These are phyloP conservation scores for Rostratula benghalensis DNA, from an alignment of 2,113 vertebrate genomes.

Conservation along the genomic window DNA sequence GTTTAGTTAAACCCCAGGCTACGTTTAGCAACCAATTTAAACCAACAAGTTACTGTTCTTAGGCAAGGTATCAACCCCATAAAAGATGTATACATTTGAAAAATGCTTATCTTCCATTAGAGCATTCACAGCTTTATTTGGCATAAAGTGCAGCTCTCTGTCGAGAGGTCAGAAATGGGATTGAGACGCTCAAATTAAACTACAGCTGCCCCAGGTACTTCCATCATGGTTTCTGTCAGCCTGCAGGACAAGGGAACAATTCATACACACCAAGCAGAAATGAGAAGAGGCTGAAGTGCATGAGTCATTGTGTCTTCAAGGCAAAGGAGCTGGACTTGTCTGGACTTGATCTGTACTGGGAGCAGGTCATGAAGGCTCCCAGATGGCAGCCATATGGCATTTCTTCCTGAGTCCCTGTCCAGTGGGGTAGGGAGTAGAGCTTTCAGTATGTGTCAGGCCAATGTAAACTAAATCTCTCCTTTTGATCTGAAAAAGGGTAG, in stretches of 20 bases:
- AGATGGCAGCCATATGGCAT: accelerated
- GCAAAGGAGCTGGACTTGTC: neutral
- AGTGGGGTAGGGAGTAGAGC: accelerated
- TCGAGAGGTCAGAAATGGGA: neutral
- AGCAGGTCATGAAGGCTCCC: neutral
- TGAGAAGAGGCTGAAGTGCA: neutral
- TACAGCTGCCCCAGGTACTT: neutral
- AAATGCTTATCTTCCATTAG: neutral
- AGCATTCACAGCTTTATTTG: neutral
- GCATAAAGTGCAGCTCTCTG: neutral
- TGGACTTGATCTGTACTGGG: neutral
- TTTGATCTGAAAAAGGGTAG: neutral
- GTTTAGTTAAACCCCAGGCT: neutral
- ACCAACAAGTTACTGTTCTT: neutral
- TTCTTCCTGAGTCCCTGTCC: neutral
- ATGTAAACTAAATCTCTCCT: neutral
- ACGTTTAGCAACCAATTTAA: neutral
- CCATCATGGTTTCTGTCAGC: neutral
- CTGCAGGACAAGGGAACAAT: neutral
- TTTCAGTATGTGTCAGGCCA: neutral
- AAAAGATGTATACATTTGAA: neutral
- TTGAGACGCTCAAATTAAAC: neutral
- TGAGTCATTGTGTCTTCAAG: neutral
- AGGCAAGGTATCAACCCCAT: neutral
- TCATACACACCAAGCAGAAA: neutral